A percentile compares a stretch with the other conserved stretches of the same genome.
Evolutionary conservation across 2,113 vertebrate genomes (phyloP).

Genomic region (Macrotis lagotis): DNA sequence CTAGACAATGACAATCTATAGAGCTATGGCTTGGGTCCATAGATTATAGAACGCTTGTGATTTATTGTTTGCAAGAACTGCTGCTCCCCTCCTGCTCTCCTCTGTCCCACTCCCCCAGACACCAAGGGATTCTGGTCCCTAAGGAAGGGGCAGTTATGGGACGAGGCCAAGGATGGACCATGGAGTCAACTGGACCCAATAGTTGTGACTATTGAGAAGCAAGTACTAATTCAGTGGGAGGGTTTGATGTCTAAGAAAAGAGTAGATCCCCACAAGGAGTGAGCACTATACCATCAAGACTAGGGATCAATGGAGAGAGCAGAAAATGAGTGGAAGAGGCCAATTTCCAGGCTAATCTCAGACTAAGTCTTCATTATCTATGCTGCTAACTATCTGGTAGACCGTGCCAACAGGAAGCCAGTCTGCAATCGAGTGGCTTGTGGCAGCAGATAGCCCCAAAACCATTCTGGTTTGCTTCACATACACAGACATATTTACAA

Average conservation of each 20-base stretch:
- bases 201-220: not conserved
- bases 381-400: not conserved
- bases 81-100: not conserved
- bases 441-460: not conserved
- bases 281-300: not conserved
- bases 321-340: not conserved
- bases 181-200: not conserved
- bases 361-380: not conserved
- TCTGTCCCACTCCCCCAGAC: not conserved
- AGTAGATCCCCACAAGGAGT: not conserved
- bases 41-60: no score
- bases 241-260: not conserved
- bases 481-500: not conserved
- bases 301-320: not conserved
- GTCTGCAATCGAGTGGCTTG: fast-evolving
- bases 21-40: no score
- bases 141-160: not conserved
- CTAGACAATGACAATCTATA: not conserved
- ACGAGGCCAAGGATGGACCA: not conserved
- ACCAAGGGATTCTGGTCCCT: not conserved
- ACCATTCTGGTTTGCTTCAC: not conserved
- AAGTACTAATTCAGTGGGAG: no score
- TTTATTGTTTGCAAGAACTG: not conserved
- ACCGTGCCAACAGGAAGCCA: not conserved
- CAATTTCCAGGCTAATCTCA: not conserved